phyloP scores from a whole-genome alignment of 2,113 vertebrate genomes.

The Scortum barcoo region DNA sequence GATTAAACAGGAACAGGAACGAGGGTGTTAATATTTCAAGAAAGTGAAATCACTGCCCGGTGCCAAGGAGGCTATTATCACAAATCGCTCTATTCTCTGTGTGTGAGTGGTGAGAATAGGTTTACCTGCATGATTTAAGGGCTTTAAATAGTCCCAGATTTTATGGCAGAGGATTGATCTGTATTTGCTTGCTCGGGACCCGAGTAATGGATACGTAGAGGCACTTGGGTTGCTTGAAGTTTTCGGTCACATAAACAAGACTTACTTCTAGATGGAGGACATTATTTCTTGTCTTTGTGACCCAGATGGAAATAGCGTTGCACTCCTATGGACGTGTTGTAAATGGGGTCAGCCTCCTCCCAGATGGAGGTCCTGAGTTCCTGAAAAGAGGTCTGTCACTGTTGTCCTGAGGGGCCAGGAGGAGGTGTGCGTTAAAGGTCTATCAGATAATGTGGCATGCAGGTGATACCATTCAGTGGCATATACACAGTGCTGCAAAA shows the following conservation, averaged over 20 bases:
- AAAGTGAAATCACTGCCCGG: not conserved
- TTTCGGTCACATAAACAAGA: slow-evolving; percentile 27
- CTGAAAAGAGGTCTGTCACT: slow-evolving; percentile 18
- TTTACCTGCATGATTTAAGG: slow-evolving; percentile 2
- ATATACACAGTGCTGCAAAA: not conserved
- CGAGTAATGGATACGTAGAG: slow-evolving; percentile 1
- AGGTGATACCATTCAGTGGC: not conserved
- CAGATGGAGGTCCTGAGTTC: slow-evolving; percentile 42
- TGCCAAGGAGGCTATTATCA: slow-evolving; percentile 32
- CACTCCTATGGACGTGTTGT: slow-evolving; percentile 34
- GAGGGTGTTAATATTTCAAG: not conserved
- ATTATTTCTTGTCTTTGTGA: slow-evolving; percentile 58
- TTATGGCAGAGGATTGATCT: slow-evolving; percentile 12
- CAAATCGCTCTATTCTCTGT: not conserved
- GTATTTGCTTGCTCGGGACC: not conserved
- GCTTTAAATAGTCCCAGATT: slow-evolving; percentile 29
- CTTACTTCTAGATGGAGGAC: slow-evolving; percentile 31
- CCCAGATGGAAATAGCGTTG: slow-evolving; percentile 65
- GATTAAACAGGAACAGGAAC: not conserved
- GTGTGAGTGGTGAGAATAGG: not conserved
- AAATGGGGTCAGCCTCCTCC: slow-evolving; percentile 57
- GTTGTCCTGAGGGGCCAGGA: not conserved
- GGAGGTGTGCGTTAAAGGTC: not conserved
- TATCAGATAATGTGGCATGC: too few relatives aligned
- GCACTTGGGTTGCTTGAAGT: not conserved